Percentiles rank a stretch among this genome's conserved stretches.
phyloP scores from a whole-genome alignment of 2,888 invertebrate genomes.

The Mamestra brassicae region DNA sequence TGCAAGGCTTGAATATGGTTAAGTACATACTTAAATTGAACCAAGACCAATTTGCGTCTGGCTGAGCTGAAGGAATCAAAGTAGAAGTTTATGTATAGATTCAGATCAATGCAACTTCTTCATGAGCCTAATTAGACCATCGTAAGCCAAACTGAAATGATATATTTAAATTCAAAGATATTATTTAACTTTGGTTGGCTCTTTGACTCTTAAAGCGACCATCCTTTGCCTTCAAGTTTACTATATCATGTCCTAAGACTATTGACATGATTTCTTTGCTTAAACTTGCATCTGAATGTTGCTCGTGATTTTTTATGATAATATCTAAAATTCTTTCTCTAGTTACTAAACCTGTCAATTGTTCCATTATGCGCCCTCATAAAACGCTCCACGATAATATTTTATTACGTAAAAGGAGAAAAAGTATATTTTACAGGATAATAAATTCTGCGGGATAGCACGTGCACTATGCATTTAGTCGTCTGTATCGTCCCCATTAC shows the following conservation, averaged over 20 bases:
- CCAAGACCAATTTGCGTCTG: conserved; percentile 14
- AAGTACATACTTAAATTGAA: conserved; percentile 25
- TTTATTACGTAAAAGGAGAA: conserved; percentile 51
- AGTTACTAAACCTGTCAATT: conserved; percentile 27
- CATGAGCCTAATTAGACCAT: background rate
- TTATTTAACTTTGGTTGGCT: background rate
- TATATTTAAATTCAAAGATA: background rate
- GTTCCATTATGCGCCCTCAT: conserved; percentile 38
- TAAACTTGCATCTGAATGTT: too few relatives aligned
- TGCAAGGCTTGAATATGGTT: background rate
- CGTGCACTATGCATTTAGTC: conserved; percentile 30
- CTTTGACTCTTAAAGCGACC: background rate
- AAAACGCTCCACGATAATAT: conserved; percentile 37
- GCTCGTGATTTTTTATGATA: background rate
- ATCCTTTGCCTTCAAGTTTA: background rate
- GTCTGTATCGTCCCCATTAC: conserved; percentile 15
- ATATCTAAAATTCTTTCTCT: conserved; percentile 4
- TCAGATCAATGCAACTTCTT: background rate
- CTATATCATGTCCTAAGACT: background rate
- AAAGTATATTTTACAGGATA: conserved; percentile 30
- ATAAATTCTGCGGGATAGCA: conserved; percentile 47
- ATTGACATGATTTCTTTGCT: background rate
- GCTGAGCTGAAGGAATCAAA: background rate
- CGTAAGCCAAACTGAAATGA: background rate
- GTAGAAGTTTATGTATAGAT: background rate